Percentiles rank a stretch among this genome's conserved stretches.
Evolutionary conservation across 2,113 vertebrate species (phyloP).

Genomic region (Oenanthe melanoleuca): DNA sequence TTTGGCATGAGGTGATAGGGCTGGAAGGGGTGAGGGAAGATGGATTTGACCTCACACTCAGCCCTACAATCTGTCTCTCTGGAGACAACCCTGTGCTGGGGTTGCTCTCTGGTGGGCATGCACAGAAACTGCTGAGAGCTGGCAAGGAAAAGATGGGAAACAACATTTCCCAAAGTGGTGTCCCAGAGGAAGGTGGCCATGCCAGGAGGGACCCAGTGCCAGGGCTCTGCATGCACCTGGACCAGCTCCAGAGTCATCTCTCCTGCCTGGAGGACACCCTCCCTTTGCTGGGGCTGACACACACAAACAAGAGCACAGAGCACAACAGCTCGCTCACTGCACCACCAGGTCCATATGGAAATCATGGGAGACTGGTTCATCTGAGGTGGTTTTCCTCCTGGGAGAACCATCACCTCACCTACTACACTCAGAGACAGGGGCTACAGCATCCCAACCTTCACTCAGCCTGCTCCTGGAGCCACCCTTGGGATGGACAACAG

Average conservation of each 20-base stretch:
- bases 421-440: neutral
- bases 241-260: neutral
- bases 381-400: neutral
- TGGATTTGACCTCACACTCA: neutral
- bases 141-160: neutral
- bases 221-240: neutral
- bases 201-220: neutral
- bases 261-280: neutral
- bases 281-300: neutral
- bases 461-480: neutral
- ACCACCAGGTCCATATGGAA: rapidly evolving
- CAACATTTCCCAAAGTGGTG: neutral
- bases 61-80: neutral
- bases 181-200: neutral
- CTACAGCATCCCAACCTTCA: rapidly evolving
- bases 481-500: neutral
- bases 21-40: neutral
- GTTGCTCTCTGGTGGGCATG: slow-evolving; percentile 57
- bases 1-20: neutral
- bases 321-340: neutral
- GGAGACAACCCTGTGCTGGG: slow-evolving; percentile 32
- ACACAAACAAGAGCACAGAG: neutral
- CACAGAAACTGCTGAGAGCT: slow-evolving; percentile 48
- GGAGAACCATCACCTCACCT: neutral
- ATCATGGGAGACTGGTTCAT: neutral